Base-by-base conservation (phyloP, 2,113 vertebrate genomes). In the Bujurquina vittata region DNA sequence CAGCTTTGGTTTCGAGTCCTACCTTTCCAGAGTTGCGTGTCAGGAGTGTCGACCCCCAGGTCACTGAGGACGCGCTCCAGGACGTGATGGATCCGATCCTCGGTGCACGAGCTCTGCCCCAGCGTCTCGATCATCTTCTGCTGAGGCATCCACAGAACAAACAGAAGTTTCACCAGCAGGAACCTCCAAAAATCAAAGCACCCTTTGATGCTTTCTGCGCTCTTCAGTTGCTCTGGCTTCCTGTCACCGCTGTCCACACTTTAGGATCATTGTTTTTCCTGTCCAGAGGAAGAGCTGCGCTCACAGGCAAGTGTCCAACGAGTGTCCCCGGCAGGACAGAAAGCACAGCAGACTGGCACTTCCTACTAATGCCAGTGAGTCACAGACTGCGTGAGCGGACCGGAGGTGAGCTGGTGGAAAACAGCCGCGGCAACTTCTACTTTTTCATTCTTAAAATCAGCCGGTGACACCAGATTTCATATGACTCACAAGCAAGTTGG, bases 21-120 rank as follows among this genome's bases (percentile, higher is more conserved):
- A 99, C 98, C 97, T 58, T 96, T 97, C 97, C 98, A 99, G 81
- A 96, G 95, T 22, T 96, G 94, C 3, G 94, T 79, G 78, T 97
- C 95, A 15, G 80, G 81, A 2, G 90, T 83, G 46, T 92, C 84
- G 43, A 94, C 87, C 62, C 95, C 95, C 78, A 99, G 96, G 46
- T 96, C 96, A 0, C 97, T 97, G 8, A 99, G 95, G 75, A 98
- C 98, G 59, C 97, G 95, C 67, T 98, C 97, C 75, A 99, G 91
- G 4, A 97, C 96, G 0, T 99, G 98, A 92, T 97, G 96, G 95
- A 99, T 99, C 22, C 98, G 97, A 93, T 99, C 98, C 94, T 99
- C 98, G 0, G 98, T 99, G 95, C 98, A 99, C 0, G 97, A 97
- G 59, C 97, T 99, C 91, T 96, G 89, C 96, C 98, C 97, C 97